Percentiles rank a stretch among this genome's conserved stretches.
phyloP scores from a whole-genome alignment of 2,888 invertebrate species.

The Euproctis similis region DNA sequence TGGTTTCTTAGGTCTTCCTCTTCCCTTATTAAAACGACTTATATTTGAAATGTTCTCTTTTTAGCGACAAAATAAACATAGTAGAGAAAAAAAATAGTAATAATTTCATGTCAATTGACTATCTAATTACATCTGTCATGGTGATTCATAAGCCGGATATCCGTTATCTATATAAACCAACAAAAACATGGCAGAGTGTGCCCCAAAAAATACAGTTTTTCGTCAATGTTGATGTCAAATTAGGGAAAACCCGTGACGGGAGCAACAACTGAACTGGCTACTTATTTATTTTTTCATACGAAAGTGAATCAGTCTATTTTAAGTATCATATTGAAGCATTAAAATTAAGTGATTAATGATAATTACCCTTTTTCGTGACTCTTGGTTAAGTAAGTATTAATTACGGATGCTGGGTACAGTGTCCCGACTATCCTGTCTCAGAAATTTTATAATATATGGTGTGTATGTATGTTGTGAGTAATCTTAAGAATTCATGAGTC shows the following conservation, averaged over 20 bases:
- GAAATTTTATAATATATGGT: too few species aligned
- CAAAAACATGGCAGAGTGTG: constrained; percentile 13
- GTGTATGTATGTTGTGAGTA: too few species aligned
- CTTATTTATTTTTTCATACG: constrained; percentile 5
- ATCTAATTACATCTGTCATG: not conserved
- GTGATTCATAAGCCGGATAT: not conserved
- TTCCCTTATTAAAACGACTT: too few species aligned
- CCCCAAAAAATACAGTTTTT: constrained; percentile 27
- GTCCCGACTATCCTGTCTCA: too few species aligned
- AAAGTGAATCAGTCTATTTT: constrained; percentile 8
- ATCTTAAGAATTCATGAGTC: too few species aligned
- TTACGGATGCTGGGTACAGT: too few species aligned
- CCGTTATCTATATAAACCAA: constrained; percentile 3
- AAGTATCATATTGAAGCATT: too few species aligned
- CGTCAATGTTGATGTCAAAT: constrained; percentile 44
- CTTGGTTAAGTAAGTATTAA: too few species aligned
- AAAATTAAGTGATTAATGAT: too few species aligned
- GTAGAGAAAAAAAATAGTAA: not conserved
- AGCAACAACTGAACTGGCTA: constrained; percentile 4
- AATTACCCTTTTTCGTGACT: too few species aligned
- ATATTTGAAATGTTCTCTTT: too few species aligned
- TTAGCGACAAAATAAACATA: not conserved
- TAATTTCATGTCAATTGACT: not conserved
- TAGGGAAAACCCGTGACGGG: constrained; percentile 34
- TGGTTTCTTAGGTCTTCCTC: too few species aligned